phyloP scores from a whole-genome alignment of 2,113 vertebrate species.

The Ginglymostoma cirratum region DNA sequence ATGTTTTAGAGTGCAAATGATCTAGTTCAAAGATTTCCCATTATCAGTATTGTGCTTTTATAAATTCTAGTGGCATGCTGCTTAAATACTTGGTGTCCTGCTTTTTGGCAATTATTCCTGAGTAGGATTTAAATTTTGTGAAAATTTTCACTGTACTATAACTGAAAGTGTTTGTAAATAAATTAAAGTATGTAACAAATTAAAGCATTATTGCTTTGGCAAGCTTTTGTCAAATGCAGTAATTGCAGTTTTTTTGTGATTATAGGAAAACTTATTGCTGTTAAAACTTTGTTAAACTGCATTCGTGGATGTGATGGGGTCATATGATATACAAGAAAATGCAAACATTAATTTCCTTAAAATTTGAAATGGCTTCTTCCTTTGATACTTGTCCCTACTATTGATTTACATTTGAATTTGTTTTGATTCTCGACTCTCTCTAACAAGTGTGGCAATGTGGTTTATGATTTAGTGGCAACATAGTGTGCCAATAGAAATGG shows the following conservation, averaged over 20 bases:
- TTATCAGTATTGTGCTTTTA: not conserved
- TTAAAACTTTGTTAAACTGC: slow-evolving; percentile 23
- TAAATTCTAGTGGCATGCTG: not conserved
- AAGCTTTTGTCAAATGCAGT: not conserved
- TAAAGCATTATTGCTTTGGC: not conserved
- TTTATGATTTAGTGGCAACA: not conserved
- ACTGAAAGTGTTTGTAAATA: slow-evolving; percentile 18
- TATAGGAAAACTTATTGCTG: not conserved
- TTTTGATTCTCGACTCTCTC: not conserved
- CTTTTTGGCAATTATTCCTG: not conserved
- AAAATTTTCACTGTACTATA: not conserved
- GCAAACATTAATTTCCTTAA: not conserved
- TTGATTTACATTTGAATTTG: not conserved
- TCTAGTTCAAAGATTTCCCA: not conserved
- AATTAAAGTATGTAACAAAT: not conserved
- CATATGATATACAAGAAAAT: not conserved
- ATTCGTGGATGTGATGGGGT: not conserved
- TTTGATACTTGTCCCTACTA: not conserved
- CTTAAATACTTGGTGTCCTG: not conserved
- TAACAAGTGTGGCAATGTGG: not conserved
- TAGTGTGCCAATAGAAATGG: not conserved
- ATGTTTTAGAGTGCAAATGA: not conserved
- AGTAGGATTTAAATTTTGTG: not conserved
- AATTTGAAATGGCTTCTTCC: slow-evolving; percentile 5
- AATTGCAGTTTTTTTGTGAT: not conserved